A percentile compares a stretch with the other conserved stretches of the same genome.
These are phyloP conservation scores for Heliconius hermathena DNA, from an alignment of 1,140 invertebrate species.

Conservation along the genomic window DNA sequence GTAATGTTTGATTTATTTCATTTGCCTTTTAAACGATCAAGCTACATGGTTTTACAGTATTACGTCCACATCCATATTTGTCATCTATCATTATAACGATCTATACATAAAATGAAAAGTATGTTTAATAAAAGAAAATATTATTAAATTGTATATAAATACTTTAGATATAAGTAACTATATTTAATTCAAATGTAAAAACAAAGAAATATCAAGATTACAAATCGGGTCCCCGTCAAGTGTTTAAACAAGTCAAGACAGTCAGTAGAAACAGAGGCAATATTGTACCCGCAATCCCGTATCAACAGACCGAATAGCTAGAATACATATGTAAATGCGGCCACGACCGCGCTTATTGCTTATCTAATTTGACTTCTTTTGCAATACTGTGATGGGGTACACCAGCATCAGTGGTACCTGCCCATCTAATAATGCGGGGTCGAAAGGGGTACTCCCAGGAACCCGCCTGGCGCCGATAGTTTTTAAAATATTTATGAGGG, in stretches of 20 bases:
- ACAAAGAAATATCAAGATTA: constrained; percentile 5
- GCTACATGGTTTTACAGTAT: too few species aligned
- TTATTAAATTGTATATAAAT: too few species aligned
- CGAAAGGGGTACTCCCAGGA: constrained; percentile 47
- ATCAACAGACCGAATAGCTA: constrained; percentile 72
- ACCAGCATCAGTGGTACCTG: constrained; percentile 73
- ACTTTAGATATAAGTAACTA: too few species aligned
- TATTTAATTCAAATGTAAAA: not conserved
- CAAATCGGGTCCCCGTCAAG: constrained; percentile 53
- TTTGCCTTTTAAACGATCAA: too few species aligned
- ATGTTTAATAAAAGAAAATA: too few species aligned
- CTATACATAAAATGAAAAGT: too few species aligned
- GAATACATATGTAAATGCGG: constrained; percentile 78
- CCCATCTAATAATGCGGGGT: constrained; percentile 61
- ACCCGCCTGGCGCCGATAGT: constrained; percentile 61
- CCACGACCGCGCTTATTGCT: constrained; percentile 76
- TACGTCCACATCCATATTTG: too few species aligned
- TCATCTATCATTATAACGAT: too few species aligned
- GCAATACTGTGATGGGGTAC: constrained; percentile 74
- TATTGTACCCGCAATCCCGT: constrained; percentile 75
- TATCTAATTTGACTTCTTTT: constrained; percentile 81
- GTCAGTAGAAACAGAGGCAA: constrained; percentile 64
- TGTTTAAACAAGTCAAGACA: constrained; percentile 59
- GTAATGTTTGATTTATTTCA: too few species aligned
- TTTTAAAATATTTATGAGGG: constrained; percentile 81